Evolutionary conservation across 2,888 invertebrate genomes (phyloP), one percentile per base, ranked within the genome.

Genomic region (Dromius quadrimaculatus): DNA sequence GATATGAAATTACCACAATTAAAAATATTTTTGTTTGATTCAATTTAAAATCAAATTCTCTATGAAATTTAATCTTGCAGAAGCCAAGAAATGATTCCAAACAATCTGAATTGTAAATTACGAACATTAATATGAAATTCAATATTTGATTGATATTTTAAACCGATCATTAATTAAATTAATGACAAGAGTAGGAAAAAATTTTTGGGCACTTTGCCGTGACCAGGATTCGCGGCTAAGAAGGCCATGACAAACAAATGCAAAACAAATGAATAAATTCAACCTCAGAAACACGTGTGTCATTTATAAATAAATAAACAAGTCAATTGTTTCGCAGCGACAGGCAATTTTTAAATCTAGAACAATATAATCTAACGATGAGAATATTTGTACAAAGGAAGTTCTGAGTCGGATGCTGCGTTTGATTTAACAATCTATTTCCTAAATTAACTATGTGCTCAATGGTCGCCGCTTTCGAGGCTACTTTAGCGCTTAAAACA

Each of bases 321-420:
- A 70, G 70, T 71, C 74, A 76, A 77, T 77, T 76, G 76, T 76
- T 78, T 78, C 77, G 79, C 78, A 78, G 77, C 78, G 74, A 79
- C 81, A 81, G 74, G 79, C 81, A 81, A 82, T 82, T 82, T 81
- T 82, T 80, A 81, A 81, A 82, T 82, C 80, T 81, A 81, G 81
- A 80, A 79, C 81, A 81, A 81, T 82, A 80, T 80, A 82, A 82
- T 81, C 82, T 81, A 81, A 79, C 76, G 77, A 77, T 81, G 82
- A 81, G 82, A 81, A 81, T 81, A 80, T 79, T 80, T 80, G 80
- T 78, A 78, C 78, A 81, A 81, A 82, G 83, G 83, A 83, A 82
- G 82, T 81, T 80, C 80, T 80, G 81, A 81, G 81, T 82, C 82
- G 83, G 82, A 82, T 82, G 82, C 82, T 59, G 59, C 36, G 81